Base-by-base conservation (phyloP, 1,140 invertebrate species). In the Pissodes strobi region DNA sequence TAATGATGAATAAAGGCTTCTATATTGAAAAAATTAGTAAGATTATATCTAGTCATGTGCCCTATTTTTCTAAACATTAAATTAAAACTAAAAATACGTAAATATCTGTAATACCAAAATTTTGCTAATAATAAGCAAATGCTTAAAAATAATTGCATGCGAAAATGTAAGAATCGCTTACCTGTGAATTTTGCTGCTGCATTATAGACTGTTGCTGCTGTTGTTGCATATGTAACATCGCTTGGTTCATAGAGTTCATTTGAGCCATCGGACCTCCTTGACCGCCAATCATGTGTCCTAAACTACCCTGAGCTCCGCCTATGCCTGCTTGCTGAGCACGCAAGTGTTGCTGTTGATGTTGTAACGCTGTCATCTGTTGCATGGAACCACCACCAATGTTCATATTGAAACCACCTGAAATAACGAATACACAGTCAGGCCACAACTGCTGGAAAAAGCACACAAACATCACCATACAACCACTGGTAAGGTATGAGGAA, bases 151-250 rank as follows among this genome's bases (percentile, higher is more conserved):
- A 27, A 9, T 39, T 3, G n/a, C n/a, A 17, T 39, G 4, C 3
- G 4, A 39, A n/a, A 39, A 39, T 4, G n/a, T 13, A 4, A 6
- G 4, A 39, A 22, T 38, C 22, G 61, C 43, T 60, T 65, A 78
- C 76, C 67, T 78, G 76, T 56, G 69, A 64, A 64, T 70, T 74
- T 53, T 73, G 69, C 62, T 78, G 76, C 39, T 74, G 71, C 69
- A 12, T 37, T 27, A 55, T 19, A n/a, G 37, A 39, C 30, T 37
- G 18, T 10, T 19, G 48, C 23, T 64, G n/a, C n/a, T n/a, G n/a
- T n/a, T n/a, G 85, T 71, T 82, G 80, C 59, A 75, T 73, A 39
- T 82, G 80, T 71, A 82, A 75, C 72, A 82, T 70, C 53, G 81
- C 76, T 37, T 80, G 79, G 55, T 79, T 82, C 76, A 82, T 79